Base-by-base conservation (phyloP, 2,888 invertebrate genomes). In the Drosophila demipolita region DNA sequence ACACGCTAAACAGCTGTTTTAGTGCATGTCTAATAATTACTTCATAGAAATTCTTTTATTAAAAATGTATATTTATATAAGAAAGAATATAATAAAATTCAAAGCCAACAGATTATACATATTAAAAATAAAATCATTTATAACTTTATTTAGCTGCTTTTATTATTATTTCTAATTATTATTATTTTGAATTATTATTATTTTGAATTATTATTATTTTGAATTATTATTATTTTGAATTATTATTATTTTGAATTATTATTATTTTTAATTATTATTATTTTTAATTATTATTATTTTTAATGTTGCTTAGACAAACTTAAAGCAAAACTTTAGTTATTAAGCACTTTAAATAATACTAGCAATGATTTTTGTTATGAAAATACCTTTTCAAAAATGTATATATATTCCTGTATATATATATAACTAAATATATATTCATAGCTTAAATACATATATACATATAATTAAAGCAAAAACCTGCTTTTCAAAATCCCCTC, bases 301-400 rank as follows among this genome's bases (percentile, higher is more conserved):
- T 2, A 11, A 32, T n/a, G 15, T 42, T 20, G 0, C 12, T 12
- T 20, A 11, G 0, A 0, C 20, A 42, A 42, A 11, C 1, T 2
- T 42, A 4, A 4, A 9, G 40, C 40, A n/a, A 40, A 40, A 11
- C 40, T 40, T 11, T 5, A n/a, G 1, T n/a, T n/a, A 23, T 6
- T 5, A 11, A 17, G 8, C 15, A n/a, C 15, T 9, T 26, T n/a
- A 17, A 45, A 20, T 5, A 62, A 17, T n/a, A 33, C 1, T 23
- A 33, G 7, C 12, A 8, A 11, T 8, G 12, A 12, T 6, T 29
- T n/a, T 29, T 48, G 9, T 26, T 0, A 48, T 8, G 12, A 26
- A 48, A 48, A 2, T 48, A 15, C 23, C 23, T 8, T 15, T n/a
- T 4, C n/a, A 20, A 50, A 7, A 49, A 17, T 9, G 3, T 20